These are phyloP conservation scores for Hippocampus zosterae DNA, from an alignment of 2,113 vertebrate genomes.

Conservation along the genomic window DNA sequence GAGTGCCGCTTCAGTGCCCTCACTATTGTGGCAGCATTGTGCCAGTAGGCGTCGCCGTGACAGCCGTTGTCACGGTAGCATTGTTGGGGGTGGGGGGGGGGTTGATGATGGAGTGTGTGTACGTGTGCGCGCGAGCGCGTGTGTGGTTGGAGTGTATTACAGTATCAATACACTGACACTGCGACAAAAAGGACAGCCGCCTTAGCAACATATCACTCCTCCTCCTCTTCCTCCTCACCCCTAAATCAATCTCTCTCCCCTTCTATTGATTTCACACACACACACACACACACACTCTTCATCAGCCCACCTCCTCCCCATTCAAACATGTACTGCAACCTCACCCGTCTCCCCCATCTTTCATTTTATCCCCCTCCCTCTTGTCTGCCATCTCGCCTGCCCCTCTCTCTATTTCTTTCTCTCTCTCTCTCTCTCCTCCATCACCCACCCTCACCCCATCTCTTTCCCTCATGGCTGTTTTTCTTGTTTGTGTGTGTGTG, in stretches of 20 bases:
- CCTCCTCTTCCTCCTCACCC: constrained; percentile 20
- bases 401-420: constrained; percentile 27
- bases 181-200: constrained; percentile 79
- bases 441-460: constrained; percentile 45
- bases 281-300: background rate
- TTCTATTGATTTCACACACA: constrained; percentile 51
- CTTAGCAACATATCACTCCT: constrained; percentile 72
- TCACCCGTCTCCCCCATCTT: constrained; percentile 50
- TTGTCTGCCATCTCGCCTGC: constrained; percentile 58
- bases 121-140: constrained; percentile 10
- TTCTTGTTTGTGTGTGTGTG: constrained; percentile 50
- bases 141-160: constrained; percentile 62
- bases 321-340: background rate
- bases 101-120: constrained; percentile 11
- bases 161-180: constrained; percentile 80
- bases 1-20: constrained; percentile 72
- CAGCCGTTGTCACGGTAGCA: constrained; percentile 70
- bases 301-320: background rate
- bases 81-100: constrained; percentile 58
- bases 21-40: constrained; percentile 75
- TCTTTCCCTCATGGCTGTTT: constrained; percentile 60
- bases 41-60: constrained; percentile 73
- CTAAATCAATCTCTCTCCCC: constrained; percentile 21
- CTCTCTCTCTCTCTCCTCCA: constrained; percentile 30
- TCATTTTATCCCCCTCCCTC: constrained; percentile 62